Evolutionary conservation across 1,140 invertebrate species (phyloP).

Genomic region (Diuraphis noxia): DNA sequence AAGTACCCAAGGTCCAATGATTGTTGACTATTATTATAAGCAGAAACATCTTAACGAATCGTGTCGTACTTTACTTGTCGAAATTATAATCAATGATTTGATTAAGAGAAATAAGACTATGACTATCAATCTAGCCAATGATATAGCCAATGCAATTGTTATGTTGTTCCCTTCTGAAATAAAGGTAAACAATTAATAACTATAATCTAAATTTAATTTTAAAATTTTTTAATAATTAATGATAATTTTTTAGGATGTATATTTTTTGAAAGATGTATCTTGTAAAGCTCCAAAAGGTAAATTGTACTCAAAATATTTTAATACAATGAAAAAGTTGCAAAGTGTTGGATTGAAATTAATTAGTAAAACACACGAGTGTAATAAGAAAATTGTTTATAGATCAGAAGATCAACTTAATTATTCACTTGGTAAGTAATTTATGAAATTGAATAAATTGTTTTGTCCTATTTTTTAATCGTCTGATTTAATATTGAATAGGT

Average conservation of each 20-base stretch:
- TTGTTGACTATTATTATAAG: background rate
- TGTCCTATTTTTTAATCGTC: no score
- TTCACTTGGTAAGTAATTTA: background rate
- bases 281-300: background rate
- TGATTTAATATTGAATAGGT: no score
- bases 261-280: background rate
- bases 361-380: background rate
- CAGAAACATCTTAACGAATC: background rate
- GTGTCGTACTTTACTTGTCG: background rate
- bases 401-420: background rate
- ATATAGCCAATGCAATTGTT: background rate
- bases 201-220: background rate
- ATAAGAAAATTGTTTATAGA: background rate
- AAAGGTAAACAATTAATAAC: background rate
- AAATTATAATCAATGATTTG: background rate
- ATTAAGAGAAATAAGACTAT: background rate
- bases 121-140: background rate
- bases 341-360: background rate
- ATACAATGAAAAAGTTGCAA: background rate
- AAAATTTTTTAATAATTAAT: no score
- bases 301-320: background rate
- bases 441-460: background rate
- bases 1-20: background rate
- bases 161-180: background rate
- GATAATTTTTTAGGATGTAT: background rate